Percentiles rank a stretch among this genome's conserved stretches.
Conservation (phyloP, 2,888 invertebrate species). For the Idaea biselata region DNA sequence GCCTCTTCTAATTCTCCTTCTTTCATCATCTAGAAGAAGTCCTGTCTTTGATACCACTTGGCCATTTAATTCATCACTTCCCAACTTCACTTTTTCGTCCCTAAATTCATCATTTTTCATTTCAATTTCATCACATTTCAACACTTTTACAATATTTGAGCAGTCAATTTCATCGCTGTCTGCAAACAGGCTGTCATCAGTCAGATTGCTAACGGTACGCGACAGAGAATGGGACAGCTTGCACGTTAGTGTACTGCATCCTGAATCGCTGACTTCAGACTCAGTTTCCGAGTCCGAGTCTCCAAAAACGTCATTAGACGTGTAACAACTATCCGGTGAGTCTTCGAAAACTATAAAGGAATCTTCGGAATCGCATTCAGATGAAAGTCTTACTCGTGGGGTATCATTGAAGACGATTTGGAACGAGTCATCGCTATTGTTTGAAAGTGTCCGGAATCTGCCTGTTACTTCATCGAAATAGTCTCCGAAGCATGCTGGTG, state of each 20-base stretch:
- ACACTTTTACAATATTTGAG: conserved; percentile 31
- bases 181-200: conserved; percentile 61
- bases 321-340: conserved; percentile 62
- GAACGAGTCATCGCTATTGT: conserved; percentile 66
- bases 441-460: conserved; percentile 52
- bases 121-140: conserved; percentile 11
- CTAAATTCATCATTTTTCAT: neutral
- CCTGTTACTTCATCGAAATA: conserved; percentile 68
- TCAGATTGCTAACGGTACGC: conserved; percentile 61
- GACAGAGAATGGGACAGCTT: conserved; percentile 49
- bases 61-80: conserved; percentile 4
- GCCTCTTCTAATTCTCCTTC: conserved; percentile 45
- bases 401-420: conserved; percentile 70
- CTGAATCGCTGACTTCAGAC: conserved; percentile 49
- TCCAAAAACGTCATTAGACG: conserved; percentile 64
- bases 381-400: conserved; percentile 43
- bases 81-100: neutral
- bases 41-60: conserved; percentile 33
- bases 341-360: conserved; percentile 79
- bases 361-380: conserved; percentile 81
- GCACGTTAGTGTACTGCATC: conserved; percentile 41
- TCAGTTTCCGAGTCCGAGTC: conserved; percentile 29
- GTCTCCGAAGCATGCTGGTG: conserved; percentile 27
- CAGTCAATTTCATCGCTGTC: conserved; percentile 65
- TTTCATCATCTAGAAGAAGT: conserved; percentile 49